Percentiles rank a stretch among this genome's conserved stretches.
These are phyloP conservation scores for Sabatieria punctata DNA, from an alignment of 2,888 invertebrate species.

Conservation along the genomic window DNA sequence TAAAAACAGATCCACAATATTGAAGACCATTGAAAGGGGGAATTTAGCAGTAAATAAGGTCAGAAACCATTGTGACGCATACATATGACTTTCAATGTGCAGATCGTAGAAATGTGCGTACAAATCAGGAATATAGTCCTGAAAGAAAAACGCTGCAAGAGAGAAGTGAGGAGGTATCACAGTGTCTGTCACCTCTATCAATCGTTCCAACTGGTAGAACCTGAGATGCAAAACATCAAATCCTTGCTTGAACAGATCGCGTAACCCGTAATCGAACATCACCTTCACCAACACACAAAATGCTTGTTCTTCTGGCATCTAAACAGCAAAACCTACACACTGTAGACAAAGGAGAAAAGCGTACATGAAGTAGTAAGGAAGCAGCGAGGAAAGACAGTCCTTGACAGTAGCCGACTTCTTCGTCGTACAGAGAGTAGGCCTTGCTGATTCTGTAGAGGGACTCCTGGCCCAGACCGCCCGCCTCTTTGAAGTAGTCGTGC, in stretches of 20 bases:
- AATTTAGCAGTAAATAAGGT: conserved; percentile 98
- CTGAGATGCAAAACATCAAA: conserved; percentile 88
- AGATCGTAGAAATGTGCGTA: conserved; percentile 43
- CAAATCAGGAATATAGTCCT: conserved; percentile 39
- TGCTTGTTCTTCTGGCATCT: conserved; percentile 99
- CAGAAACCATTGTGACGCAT: conserved; percentile 97
- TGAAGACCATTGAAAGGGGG: conserved; percentile 86
- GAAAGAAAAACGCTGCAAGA: conserved; percentile 11
- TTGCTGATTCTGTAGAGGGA: conserved; percentile 79
- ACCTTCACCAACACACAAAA: conserved; percentile 87
- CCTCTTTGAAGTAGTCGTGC: conserved; percentile 87
- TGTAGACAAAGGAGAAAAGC: conserved; percentile 29
- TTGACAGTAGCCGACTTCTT: conserved; percentile 96
- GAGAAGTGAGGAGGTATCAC: no score
- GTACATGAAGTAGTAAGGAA: conserved; percentile 78
- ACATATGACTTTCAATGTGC: conserved; percentile 90
- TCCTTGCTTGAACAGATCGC: conserved; percentile 86
- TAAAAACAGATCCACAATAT: conserved; percentile 87
- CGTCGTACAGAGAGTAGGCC: conserved; percentile 90
- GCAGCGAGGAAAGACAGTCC: conserved; percentile 94
- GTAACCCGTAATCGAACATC: conserved; percentile 86
- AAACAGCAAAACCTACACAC: conserved; percentile 16
- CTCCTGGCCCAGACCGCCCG: conserved; percentile 77
- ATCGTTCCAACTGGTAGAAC: conserved; percentile 76
- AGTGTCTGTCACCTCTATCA: conserved; percentile 55